Percentiles rank a stretch among this genome's conserved stretches.
Conservation (phyloP, 30 jellyfish, hydroid and myxozoan species). For the Aurelia sp. region DNA sequence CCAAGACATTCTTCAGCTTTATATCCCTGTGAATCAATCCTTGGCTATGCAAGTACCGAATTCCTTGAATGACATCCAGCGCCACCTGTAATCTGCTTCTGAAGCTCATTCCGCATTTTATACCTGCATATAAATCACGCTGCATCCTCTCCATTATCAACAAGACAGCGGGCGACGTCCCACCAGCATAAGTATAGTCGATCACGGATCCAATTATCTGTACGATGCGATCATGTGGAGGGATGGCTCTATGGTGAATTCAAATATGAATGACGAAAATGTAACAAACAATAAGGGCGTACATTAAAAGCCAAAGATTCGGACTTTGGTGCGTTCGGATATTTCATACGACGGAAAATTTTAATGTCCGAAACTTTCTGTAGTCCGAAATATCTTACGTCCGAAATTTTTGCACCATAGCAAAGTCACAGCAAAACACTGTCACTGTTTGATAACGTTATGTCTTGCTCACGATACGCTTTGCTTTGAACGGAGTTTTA, state of each 20-base stretch:
- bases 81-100: constrained; percentile 99
- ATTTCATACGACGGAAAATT: too few relatives aligned
- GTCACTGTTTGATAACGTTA: too few relatives aligned
- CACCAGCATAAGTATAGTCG: constrained; percentile 99
- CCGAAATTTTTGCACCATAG: too few relatives aligned
- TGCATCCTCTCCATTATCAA: constrained; percentile 98
- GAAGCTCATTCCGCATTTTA: constrained; percentile 98
- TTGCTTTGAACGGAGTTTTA: too few relatives aligned
- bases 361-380: too few relatives aligned
- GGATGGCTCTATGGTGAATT: constrained; percentile 80
- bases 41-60: constrained; percentile 96
- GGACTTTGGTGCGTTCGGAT: too few relatives aligned
- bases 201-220: constrained; percentile 96
- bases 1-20: constrained; percentile 93
- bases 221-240: constrained; percentile 96
- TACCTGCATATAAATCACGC: constrained; percentile 98
- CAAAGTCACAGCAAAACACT: too few relatives aligned
- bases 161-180: constrained; percentile 99
- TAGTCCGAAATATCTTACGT: too few relatives aligned
- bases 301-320: too few relatives aligned
- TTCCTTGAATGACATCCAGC: constrained; percentile 95
- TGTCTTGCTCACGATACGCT: too few relatives aligned
- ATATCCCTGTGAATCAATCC: constrained; percentile 98
- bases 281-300: too few relatives aligned
- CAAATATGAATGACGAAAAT: too few relatives aligned